Conservation (phyloP, 2,113 vertebrate species). For the Hypocryptadius cinnamomeus region DNA sequence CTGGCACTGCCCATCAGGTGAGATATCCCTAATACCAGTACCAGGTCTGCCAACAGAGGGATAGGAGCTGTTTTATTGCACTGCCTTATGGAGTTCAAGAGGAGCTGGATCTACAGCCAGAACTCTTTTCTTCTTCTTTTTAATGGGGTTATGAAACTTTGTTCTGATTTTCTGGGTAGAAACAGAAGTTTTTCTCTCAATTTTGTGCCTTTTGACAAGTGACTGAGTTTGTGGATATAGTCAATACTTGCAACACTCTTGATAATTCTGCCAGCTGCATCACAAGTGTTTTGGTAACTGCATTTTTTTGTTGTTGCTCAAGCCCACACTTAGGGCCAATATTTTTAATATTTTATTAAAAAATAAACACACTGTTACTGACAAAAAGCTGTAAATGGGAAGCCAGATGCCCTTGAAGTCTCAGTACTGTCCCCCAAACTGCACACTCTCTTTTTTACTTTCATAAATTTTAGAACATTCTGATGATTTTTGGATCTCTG, state of each 20-base stretch:
- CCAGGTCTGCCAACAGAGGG: not conserved
- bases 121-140: not conserved
- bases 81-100: not conserved
- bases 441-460: not conserved
- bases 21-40: not conserved
- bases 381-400: not conserved
- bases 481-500: not conserved
- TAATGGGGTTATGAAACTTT: not conserved
- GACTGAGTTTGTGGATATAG: not conserved
- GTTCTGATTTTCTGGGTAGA: not conserved
- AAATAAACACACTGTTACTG: not conserved
- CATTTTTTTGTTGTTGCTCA: not conserved
- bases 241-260: not conserved
- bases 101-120: not conserved
- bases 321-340: not conserved
- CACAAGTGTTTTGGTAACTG: not conserved
- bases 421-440: not conserved
- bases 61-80: not conserved
- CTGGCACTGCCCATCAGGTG: not conserved
- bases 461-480: constrained; percentile 4
- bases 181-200: not conserved
- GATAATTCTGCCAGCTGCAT: not conserved
- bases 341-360: not conserved
- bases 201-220: not conserved
- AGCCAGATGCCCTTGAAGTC: not conserved